Base-by-base conservation (phyloP, 2,888 invertebrate genomes). In the Lasioglossum marginatum region DNA sequence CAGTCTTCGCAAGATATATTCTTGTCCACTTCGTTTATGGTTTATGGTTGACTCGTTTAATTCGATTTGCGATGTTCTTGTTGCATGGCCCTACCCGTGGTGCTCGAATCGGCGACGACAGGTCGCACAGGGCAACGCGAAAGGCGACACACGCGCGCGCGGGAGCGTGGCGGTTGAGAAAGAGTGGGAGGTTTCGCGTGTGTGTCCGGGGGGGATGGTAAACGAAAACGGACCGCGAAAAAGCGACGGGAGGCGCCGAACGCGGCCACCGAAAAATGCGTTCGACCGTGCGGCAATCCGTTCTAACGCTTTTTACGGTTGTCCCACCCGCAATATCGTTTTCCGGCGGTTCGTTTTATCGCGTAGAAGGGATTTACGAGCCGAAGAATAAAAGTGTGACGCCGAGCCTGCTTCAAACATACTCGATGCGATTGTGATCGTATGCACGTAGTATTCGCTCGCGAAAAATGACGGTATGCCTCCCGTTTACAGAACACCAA, bases 1-100 rank as follows among this genome's bases (percentile, higher is more conserved):
- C 95, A 95, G 95, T 95, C 95, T 93, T 94, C 94, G 93, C 95
- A 94, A 94, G 87, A 88, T 89, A 90, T 89, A 91, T 90, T 91
- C 90, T 92, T 92, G 92, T 93, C 90, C 89, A 91, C 92, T 91
- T 92, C 92, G 90, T 92, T 91, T 88, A 90, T 91, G 88, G 89
- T 91, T 91, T 90, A 92, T 94, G 91, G 92, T 94, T 94, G 92
- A 93, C 88, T 92, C 92, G 92, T 94, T 91, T 93, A 88, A 93
- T 91, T 90, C 91, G 91, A 92, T 91, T 94, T 93, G 93, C 92
- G 92, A 94, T 94, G 94, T 95, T 94, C 92, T 90, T 93, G 93
- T 95, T 95, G 95, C 95, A 95, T 95, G 95, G 94, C 95, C 94
- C 92, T 88, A 94, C 93, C 93, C 93, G 93, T 91, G 92, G 84